Evolutionary conservation across 2,888 invertebrate genomes (phyloP).

Genomic region (Eupithecia insigniata): DNA sequence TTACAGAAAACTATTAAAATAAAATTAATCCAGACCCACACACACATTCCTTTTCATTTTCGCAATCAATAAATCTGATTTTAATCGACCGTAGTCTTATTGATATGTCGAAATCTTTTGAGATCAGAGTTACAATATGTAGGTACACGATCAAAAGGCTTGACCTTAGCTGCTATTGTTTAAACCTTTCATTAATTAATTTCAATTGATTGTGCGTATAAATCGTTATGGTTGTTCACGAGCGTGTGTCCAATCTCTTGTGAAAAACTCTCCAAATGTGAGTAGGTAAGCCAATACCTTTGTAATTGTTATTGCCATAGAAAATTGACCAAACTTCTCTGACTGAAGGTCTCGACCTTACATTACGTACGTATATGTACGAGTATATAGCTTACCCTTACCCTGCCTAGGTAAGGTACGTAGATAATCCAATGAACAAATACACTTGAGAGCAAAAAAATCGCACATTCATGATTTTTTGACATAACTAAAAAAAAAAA

Average conservation of each 20-base stretch:
- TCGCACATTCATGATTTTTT: no score
- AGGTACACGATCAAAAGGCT: conserved; percentile 2
- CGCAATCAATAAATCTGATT: conserved; percentile 24
- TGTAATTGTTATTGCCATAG: conserved; percentile 11
- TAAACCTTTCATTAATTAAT: conserved; percentile 24
- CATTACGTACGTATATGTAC: background rate
- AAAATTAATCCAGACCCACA: background rate
- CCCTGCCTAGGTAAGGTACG: background rate
- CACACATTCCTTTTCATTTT: conserved; percentile 1
- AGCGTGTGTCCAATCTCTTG: conserved; percentile 19
- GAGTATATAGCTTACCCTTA: no score
- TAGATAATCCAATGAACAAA: no score
- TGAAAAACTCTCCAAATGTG: conserved; percentile 6
- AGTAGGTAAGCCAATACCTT: conserved; percentile 9
- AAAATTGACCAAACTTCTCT: background rate
- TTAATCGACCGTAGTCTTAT: conserved; percentile 25
- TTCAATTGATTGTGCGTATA: conserved; percentile 25
- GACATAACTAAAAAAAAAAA: no score
- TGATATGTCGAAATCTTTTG: conserved; percentile 38
- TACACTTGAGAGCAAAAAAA: no score
- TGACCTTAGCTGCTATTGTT: conserved; percentile 33
- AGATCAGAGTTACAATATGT: conserved; percentile 25
- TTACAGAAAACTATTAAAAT: background rate
- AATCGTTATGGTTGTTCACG: conserved; percentile 12
- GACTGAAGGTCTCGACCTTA: background rate